Conservation (phyloP, 2,797 vertebrate genomes). For the Coilia nasus region DNA sequence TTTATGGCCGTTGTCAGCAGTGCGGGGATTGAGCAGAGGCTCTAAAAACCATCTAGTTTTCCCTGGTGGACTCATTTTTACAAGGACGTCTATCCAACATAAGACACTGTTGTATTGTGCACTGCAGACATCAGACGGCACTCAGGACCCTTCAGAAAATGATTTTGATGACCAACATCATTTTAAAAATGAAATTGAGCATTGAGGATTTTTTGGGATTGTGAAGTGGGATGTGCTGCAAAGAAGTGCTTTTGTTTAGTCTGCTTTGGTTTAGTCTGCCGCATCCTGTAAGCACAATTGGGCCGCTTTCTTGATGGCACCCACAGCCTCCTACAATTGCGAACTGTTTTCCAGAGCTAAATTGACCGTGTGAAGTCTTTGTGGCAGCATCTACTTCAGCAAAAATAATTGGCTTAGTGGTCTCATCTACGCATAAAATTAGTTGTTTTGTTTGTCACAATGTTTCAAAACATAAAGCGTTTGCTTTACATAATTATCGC, state of each 20-base stretch:
- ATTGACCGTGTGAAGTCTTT: background rate
- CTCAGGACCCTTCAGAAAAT: background rate
- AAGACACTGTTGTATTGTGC: background rate
- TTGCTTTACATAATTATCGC: no score
- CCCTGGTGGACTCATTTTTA: background rate
- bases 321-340: no score
- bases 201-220: background rate
- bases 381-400: background rate
- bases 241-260: background rate
- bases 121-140: background rate
- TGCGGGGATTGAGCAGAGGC: background rate
- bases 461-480: background rate
- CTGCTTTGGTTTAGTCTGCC: background rate
- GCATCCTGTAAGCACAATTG: background rate
- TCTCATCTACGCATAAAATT: background rate
- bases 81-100: background rate
- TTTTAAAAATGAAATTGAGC: background rate
- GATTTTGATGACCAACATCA: background rate
- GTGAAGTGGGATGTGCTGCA: background rate
- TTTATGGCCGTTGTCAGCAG: constrained; percentile 9
- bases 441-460: background rate
- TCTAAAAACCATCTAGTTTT: constrained; percentile 7
- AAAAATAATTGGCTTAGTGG: constrained; percentile 5
- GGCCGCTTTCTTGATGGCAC: background rate
- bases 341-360: background rate